Conservation (phyloP, 2,113 vertebrate species). For the Fukomys damarensis region DNA sequence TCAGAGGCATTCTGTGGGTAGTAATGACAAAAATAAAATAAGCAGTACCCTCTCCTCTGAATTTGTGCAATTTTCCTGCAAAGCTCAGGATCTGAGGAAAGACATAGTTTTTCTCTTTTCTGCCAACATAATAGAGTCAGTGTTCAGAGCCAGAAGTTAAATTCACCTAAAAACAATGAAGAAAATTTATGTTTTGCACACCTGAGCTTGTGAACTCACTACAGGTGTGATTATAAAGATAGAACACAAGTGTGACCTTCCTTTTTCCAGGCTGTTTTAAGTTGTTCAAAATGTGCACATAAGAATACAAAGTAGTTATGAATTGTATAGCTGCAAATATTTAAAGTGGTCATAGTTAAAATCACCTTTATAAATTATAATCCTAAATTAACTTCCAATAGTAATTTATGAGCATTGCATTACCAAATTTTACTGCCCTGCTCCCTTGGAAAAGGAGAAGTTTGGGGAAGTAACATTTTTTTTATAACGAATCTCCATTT, state of each 20-base stretch:
- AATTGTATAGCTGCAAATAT: not conserved
- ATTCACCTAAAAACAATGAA: not conserved
- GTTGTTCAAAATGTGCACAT: not conserved
- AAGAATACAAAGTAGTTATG: not conserved
- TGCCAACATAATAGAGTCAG: not conserved
- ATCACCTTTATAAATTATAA: not conserved
- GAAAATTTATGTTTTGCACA: not conserved
- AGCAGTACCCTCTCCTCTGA: not conserved
- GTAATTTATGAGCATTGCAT: not conserved
- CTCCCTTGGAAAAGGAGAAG: not conserved
- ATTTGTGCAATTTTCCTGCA: not conserved
- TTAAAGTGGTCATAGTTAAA: not conserved
- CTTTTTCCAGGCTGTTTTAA: not conserved
- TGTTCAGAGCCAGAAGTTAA: not conserved
- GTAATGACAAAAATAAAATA: not conserved
- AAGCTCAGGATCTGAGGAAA: not conserved
- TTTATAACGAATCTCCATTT: not conserved
- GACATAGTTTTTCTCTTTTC: not conserved
- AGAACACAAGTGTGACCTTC: not conserved
- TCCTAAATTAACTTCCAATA: not conserved
- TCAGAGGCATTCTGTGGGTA: not conserved
- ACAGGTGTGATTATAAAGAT: not conserved
- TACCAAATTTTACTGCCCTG: not conserved
- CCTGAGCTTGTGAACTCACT: not conserved
- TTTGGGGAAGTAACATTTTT: not conserved